Evolutionary conservation across 2,797 vertebrate genomes (phyloP).

Genomic region (Aplochiton taeniatus): DNA sequence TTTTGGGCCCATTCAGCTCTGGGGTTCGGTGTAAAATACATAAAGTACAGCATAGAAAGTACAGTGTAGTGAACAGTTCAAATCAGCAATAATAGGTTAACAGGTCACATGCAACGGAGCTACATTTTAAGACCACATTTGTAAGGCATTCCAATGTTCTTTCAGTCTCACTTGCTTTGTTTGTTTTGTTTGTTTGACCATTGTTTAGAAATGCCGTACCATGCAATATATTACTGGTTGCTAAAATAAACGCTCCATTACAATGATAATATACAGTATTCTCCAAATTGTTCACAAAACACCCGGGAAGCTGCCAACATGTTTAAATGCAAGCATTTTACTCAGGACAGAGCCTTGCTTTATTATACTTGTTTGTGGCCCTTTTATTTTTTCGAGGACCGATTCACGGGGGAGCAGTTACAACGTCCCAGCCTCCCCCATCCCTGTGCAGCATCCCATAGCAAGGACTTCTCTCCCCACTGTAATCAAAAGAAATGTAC

Average conservation of each 20-base stretch:
- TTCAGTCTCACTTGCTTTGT: too few species aligned
- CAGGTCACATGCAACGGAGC: too few species aligned
- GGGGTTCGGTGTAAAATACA: too few species aligned
- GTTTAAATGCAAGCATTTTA: constrained; percentile 48
- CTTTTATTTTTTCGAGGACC: constrained; percentile 37
- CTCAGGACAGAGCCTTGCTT: constrained; percentile 40
- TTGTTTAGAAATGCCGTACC: too few species aligned
- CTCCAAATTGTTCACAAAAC: constrained; percentile 16
- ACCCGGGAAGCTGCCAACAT: constrained; percentile 36
- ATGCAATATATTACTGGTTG: not conserved
- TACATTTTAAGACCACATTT: too few species aligned
- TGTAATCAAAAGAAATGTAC: constrained; percentile 64
- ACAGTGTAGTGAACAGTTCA: too few species aligned
- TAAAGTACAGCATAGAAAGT: too few species aligned
- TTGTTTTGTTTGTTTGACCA: too few species aligned
- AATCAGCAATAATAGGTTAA: too few species aligned
- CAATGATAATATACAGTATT: constrained; percentile 8
- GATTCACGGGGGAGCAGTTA: constrained; percentile 48
- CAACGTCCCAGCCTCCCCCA: constrained; percentile 45
- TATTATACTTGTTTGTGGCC: constrained; percentile 47
- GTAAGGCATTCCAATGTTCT: too few species aligned
- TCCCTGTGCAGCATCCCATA: constrained; percentile 25
- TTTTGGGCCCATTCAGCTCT: too few species aligned
- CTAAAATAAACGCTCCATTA: not conserved
- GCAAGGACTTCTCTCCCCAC: constrained; percentile 35